Conservation (phyloP, 2,888 invertebrate genomes). For the Drosophila peninsularis region DNA sequence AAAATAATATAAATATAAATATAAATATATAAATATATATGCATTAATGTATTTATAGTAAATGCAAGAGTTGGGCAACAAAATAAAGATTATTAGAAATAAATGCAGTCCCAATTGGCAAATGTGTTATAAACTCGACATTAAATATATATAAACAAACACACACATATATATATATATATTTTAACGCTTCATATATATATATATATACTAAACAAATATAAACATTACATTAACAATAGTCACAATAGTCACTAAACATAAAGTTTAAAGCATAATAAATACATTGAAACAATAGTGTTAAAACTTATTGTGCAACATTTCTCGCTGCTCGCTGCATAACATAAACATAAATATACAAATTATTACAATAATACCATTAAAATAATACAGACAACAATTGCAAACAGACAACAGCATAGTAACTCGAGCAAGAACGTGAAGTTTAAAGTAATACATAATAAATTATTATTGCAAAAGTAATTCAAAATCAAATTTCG, state of each 20-base stretch:
- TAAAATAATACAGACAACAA: conserved; percentile 50
- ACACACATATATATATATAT: conserved; percentile 46
- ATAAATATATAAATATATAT: conserved; percentile 20
- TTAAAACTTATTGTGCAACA: conserved; percentile 52
- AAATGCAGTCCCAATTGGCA: conserved; percentile 53
- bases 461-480: conserved; percentile 77
- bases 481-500: conserved; percentile 38
- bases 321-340: conserved; percentile 60
- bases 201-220: conserved; percentile 39
- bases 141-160: conserved; percentile 53
- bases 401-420: conserved; percentile 19
- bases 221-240: conserved; percentile 64
- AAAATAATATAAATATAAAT: conserved; percentile 37
- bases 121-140: conserved; percentile 64
- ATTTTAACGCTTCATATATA: conserved; percentile 74
- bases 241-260: conserved; percentile 74
- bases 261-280: conserved; percentile 35
- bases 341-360: conserved; percentile 35
- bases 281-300: conserved; percentile 35
- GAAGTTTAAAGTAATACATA: conserved; percentile 70
- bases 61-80: conserved; percentile 38
- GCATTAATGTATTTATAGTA: conserved; percentile 31
- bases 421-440: conserved; percentile 44
- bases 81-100: conserved; percentile 39
- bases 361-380: conserved; percentile 69